Evolutionary conservation across 2,888 invertebrate genomes (phyloP), one percentile per base, ranked within the genome.

Genomic region (Acleris sparsana): DNA sequence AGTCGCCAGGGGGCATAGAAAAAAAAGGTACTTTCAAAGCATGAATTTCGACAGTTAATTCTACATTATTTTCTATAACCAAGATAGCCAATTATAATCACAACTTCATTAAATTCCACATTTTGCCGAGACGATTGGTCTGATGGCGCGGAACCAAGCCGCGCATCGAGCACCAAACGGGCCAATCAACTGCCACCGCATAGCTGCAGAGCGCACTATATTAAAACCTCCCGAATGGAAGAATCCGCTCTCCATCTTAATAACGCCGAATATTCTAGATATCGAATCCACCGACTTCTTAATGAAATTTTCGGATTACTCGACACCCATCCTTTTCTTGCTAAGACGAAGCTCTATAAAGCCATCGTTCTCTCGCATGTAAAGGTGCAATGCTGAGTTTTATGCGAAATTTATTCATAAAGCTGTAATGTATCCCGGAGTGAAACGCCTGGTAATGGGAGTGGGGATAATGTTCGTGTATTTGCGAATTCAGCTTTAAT

Each of bases 401-500:
- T 93, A 93, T 93, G 92, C 82, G 89, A 93, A 92, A 93, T 93
- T 93, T 93, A 93, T 93, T 93, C 93, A 93, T 93, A 93, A 93
- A 92, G 85, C 86, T 83, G 90, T 93, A 93, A 93, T 93, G 92
- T 90, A 93, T 92, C 90, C 89, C 80, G 80, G 82, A 89, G 90
- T 88, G 87, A 89, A 90, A 87, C 85, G 87, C 82, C 82, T 73
- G 75, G 89, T 89, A 90, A 90, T 90, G 87, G 85, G 76, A 80
- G 81, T 79, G 78, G 80, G 84, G 80, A 78, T 82, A 84, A 87
- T 85, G 83, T 84, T 85, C 83, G 85, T 82, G 80, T 83, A 89
- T 88, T 84, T 84, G 85, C 82, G 79, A 77, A 80, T 83, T 85
- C 84, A 84, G 83, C 82, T 83, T 86, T 86, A 86, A 88, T 88